Conservation (phyloP, 2,113 vertebrate genomes). For the Puffinus mauretanicus region DNA sequence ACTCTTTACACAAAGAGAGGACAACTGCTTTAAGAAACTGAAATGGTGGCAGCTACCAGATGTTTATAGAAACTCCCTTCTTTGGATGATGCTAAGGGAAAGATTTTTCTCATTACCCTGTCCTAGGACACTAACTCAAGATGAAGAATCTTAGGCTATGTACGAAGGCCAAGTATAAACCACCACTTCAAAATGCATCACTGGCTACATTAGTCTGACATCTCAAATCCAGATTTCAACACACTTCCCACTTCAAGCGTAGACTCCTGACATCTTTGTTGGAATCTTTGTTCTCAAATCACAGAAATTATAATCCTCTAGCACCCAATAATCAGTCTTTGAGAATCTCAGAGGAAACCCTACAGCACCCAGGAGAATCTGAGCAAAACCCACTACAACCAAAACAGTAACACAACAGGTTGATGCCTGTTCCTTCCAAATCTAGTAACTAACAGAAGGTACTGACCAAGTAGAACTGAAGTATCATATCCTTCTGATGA, state of each 20-base stretch:
- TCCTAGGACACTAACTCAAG: neutral
- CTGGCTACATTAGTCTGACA: neutral
- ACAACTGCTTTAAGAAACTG: neutral
- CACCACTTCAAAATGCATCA: neutral
- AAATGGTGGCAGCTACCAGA: neutral
- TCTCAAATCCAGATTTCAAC: neutral
- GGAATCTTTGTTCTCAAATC: neutral
- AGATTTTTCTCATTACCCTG: neutral
- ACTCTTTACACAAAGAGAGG: neutral
- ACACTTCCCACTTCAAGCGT: neutral
- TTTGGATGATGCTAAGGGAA: neutral
- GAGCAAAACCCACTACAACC: neutral
- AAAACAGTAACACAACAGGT: neutral
- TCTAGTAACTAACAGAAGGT: neutral
- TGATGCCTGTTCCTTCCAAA: neutral
- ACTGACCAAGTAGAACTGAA: neutral
- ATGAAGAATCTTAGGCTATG: neutral
- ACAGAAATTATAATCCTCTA: neutral
- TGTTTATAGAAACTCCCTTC: neutral
- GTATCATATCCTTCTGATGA: neutral
- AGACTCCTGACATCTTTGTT: neutral
- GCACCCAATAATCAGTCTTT: neutral
- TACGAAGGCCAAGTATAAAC: neutral
- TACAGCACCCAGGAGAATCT: neutral
- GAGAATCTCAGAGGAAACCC: neutral